Conservation (phyloP, 2,888 invertebrate genomes). For the Rhagonycha fulva region DNA sequence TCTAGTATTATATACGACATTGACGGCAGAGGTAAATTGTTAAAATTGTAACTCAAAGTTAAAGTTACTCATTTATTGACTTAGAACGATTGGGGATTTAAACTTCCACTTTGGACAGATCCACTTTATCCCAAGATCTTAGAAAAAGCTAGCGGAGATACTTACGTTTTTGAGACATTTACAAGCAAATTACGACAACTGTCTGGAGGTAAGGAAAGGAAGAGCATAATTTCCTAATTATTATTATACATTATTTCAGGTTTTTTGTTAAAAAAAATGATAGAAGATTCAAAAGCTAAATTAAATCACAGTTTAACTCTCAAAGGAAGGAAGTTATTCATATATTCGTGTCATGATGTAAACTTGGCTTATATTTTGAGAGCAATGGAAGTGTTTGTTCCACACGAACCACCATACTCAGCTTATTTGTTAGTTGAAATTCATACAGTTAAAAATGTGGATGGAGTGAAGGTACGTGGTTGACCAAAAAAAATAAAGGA, state of each 20-base stretch:
- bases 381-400: conserved; percentile 63
- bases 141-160: conserved; percentile 45
- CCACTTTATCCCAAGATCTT: conserved; percentile 47
- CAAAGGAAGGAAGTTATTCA: conserved; percentile 57
- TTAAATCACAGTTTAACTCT: conserved; percentile 57
- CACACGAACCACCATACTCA: conserved; percentile 44
- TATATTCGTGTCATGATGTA: conserved; percentile 70
- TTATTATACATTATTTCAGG: conserved; percentile 10
- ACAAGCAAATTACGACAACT: conserved; percentile 47
- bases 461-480: conserved; percentile 7
- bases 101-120: conserved; percentile 53
- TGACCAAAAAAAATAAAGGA: not conserved
- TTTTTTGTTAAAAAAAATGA: conserved; percentile 59
- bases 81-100: conserved; percentile 46
- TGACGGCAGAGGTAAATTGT: not conserved
- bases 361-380: conserved; percentile 64
- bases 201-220: conserved; percentile 49
- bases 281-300: conserved; percentile 59
- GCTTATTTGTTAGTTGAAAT: conserved; percentile 28
- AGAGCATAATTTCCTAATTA: not conserved
- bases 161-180: conserved; percentile 50
- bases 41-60: not conserved
- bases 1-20: not conserved
- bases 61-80: conserved; percentile 10
- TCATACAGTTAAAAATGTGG: conserved; percentile 48